These are phyloP conservation scores for Perdita meconis DNA, from an alignment of 2,888 invertebrate species.

Conservation along the genomic window DNA sequence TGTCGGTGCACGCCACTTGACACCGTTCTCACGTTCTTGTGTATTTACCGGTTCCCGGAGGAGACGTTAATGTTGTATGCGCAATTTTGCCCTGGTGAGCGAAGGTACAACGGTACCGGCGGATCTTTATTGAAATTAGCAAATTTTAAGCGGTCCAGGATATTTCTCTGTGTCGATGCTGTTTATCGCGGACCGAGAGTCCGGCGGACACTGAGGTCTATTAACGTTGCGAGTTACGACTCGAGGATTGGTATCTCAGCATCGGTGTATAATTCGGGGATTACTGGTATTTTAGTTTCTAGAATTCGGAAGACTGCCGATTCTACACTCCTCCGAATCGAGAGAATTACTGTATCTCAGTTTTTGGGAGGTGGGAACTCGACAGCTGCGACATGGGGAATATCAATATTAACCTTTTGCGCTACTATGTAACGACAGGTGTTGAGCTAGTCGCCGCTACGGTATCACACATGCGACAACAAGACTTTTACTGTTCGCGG, in stretches of 20 bases:
- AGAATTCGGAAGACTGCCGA: not conserved
- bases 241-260: not conserved
- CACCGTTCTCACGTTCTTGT: constrained; percentile 43
- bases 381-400: not conserved
- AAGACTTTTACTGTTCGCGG: too few species aligned
- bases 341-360: not conserved
- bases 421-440: too few species aligned
- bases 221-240: not conserved
- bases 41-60: constrained; percentile 47
- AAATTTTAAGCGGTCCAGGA: not conserved
- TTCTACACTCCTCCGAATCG: not conserved
- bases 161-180: not conserved
- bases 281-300: not conserved
- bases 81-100: constrained; percentile 31
- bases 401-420: not conserved
- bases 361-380: not conserved
- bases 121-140: constrained; percentile 35
- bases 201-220: not conserved
- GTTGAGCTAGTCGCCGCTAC: too few species aligned
- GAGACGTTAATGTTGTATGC: constrained; percentile 46
- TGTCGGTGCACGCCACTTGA: constrained; percentile 38
- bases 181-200: not conserved
- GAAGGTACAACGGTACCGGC: not conserved
- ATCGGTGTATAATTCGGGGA: too few species aligned
- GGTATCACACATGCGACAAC: too few species aligned